Evolutionary conservation across 2,113 vertebrate genomes (phyloP).

Genomic region (Gavia stellata): DNA sequence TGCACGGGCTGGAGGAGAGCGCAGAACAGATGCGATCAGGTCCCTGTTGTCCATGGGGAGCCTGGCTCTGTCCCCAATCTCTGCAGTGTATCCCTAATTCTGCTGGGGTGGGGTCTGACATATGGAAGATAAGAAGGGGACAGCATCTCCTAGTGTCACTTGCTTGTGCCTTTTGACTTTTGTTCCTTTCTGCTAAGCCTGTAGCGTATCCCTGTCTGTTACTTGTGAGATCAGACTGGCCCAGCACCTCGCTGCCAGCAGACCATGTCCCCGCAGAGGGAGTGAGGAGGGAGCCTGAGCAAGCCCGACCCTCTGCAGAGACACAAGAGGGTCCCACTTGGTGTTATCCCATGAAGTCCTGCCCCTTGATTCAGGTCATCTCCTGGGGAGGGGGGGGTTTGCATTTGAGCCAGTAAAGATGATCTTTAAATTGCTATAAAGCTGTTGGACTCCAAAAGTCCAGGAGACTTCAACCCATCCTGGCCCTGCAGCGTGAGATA

Average conservation of each 20-base stretch:
- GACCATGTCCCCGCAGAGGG: background rate
- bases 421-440: background rate
- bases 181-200: background rate
- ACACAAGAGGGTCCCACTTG: fast-evolving
- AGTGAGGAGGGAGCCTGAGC: background rate
- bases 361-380: background rate
- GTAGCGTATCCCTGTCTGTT: background rate
- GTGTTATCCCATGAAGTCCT: background rate
- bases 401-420: background rate
- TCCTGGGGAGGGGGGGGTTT: background rate
- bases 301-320: background rate
- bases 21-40: fast-evolving
- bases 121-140: background rate
- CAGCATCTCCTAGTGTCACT: background rate
- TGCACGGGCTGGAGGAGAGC: background rate
- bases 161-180: background rate
- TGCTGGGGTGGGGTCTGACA: background rate
- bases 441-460: background rate
- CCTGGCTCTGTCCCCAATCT: background rate
- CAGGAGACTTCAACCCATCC: background rate
- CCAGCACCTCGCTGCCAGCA: background rate
- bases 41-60: background rate
- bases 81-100: background rate
- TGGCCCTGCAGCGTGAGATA: background rate
- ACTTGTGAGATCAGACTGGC: background rate